Base-by-base conservation (phyloP, 2,888 invertebrate genomes). In the Parascotia fuliginaria region DNA sequence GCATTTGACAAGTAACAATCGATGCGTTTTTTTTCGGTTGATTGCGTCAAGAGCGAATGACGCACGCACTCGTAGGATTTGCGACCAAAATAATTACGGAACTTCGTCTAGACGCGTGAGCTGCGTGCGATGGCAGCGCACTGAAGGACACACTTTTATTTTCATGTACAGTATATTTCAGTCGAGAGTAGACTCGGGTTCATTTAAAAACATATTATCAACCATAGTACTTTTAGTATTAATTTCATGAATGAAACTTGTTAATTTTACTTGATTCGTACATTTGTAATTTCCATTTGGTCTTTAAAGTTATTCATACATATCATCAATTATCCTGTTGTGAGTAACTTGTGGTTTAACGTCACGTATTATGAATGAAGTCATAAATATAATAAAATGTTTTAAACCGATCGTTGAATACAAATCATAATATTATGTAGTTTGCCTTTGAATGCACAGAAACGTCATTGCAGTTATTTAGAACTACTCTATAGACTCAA, bases 1-100 rank as follows among this genome's bases (percentile, higher is more conserved):
- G 55, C 60, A 58, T 45, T 54, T 57, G 46, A 39, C 39, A 46
- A 38, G 42, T 59, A 67, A 65, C 64, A 69, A 70, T 73, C 57
- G 65, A 53, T 69, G 65, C 54, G 68, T 72, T 70, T 81, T 79
- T 82, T 81, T 83, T 77, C 68, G 68, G 71, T 60, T 62, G 61
- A 60, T 79, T 80, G 75, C 83, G 87, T 82, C 87, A 82, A 69
- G 55, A 60, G 70, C 67, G 56, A 69, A 73, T 85, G 87, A 86
- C 85, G 86, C 85, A 85, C 85, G 53, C 58, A 24, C 28, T 48
- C 9, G 15, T 57, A 52, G 49, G 45, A 55, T 73, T 66, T 59
- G 75, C 72, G 75, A 80, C 83, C 65, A 66, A 80, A 83, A 84
- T 85, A 83, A 80, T 79, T 75, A 69, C 73, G 70, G 70, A 77